Evolutionary conservation across 2,113 vertebrate genomes (phyloP).

Genomic region (Oryzias woworae): DNA sequence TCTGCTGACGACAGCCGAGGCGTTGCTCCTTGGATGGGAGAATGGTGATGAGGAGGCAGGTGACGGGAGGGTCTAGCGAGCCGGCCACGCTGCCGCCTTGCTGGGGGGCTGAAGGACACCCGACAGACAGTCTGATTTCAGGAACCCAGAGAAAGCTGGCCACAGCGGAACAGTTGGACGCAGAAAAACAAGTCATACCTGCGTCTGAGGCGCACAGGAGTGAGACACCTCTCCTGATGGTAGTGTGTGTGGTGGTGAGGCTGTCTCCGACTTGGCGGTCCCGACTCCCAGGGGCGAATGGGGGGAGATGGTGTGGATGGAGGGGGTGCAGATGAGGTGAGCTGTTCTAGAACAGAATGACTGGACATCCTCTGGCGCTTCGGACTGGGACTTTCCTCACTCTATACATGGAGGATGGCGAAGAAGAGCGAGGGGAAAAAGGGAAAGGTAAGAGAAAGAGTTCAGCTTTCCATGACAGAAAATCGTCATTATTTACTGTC

Average conservation of each 20-base stretch:
- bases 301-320: slow-evolving; percentile 92
- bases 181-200: slow-evolving; percentile 75
- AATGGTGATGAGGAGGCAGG: slow-evolving; percentile 81
- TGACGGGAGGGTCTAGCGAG: slow-evolving; percentile 88
- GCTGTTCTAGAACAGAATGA: slow-evolving; percentile 92
- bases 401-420: slow-evolving; percentile 67
- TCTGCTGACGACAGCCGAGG: slow-evolving; percentile 60
- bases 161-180: background rate
- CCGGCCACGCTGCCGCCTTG: slow-evolving; percentile 90
- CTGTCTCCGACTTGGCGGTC: slow-evolving; percentile 87
- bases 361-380: slow-evolving; percentile 94
- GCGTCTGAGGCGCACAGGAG: slow-evolving; percentile 91
- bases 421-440: slow-evolving; percentile 5
- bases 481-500: slow-evolving; percentile 34
- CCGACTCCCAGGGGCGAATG: slow-evolving; percentile 96
- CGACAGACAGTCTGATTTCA: background rate
- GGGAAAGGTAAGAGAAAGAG: slow-evolving; percentile 1
- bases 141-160: background rate
- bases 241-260: slow-evolving; percentile 87
- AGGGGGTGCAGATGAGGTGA: slow-evolving; percentile 82
- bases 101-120: slow-evolving; percentile 81
- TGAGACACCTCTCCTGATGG: slow-evolving; percentile 93
- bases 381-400: slow-evolving; percentile 94
- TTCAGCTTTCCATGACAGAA: too few species aligned
- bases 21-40: slow-evolving; percentile 60